Base-by-base conservation (phyloP, 64 coral and sea anemone species). In the Trachythela sp. region DNA sequence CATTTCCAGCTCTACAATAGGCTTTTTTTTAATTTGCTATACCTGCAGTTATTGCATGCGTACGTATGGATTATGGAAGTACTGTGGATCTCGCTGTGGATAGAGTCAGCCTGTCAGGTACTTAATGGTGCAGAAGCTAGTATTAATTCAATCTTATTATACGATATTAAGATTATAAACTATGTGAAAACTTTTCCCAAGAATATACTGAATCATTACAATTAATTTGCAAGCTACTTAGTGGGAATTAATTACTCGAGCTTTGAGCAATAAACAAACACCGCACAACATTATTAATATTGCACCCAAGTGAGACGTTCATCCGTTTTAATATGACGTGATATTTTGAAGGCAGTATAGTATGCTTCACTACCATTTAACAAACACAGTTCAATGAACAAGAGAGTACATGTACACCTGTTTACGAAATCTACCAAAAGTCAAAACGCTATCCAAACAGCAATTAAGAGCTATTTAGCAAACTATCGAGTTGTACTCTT, bases 351-450 rank as follows among this genome's bases (percentile, higher is more conserved):
- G 20, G 26, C 3, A 64, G 56, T 64, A 64, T 64, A 8, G 56
- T n/a, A 64, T 64, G 56, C 1, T 64, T 64, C 56, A 64, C 3
- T 26, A 64, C 20, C 17, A 64, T 64, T 64, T 22, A 64, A 64
- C 56, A 64, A 64, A 64, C 56, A 64, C 56, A 64, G 56, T 64
- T 64, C 56, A 64, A 1, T 64, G 56, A 64, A 64, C 56, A 52
- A 52, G 49, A 52, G 22, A 52, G 49, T 52, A 2, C 49, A 8
- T 52, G 49, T 20, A n/a, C 17, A 6, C 24, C 42, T 6, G 56
- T 64, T 64, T 64, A 64, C 20, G 11, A 64, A 64, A n/a, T 6
- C 15, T 64, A 27, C 56, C 42, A 45, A 45, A 45, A 6, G 11
- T 64, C 56, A 64, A 64, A 64, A 64, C 20, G 26, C 26, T 24